Percentiles rank a stretch among this genome's conserved stretches.
phyloP scores from a whole-genome alignment of 2,797 vertebrate species.

The Hemitrygon akajei region DNA sequence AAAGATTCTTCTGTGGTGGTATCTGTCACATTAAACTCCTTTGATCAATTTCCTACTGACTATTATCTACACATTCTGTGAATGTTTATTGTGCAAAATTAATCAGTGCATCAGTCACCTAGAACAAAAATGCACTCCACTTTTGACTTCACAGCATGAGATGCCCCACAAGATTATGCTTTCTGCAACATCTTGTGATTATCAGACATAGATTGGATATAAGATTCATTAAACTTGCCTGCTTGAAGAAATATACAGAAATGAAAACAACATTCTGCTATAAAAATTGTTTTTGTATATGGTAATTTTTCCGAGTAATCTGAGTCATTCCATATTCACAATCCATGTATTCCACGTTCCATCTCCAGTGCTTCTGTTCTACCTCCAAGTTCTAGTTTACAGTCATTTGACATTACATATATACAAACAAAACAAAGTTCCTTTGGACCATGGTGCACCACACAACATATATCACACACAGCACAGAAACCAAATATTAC shows the following conservation, averaged over 20 bases:
- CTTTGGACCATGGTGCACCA: no score
- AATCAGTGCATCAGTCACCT: neutral
- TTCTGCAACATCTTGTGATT: neutral
- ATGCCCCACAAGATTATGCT: neutral
- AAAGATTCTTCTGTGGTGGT: neutral
- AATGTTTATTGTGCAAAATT: neutral
- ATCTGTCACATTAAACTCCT: neutral
- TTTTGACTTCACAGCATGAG: constrained; percentile 8
- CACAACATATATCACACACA: no score
- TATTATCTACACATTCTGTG: constrained; percentile 18
- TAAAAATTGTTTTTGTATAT: neutral
- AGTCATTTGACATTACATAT: no score
- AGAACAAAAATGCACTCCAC: neutral
- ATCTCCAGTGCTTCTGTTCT: neutral
- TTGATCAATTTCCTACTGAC: constrained; percentile 2
- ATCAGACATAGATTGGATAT: neutral
- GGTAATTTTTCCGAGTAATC: neutral
- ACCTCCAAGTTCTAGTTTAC: no score
- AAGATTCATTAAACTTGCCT: neutral
- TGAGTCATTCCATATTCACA: neutral
- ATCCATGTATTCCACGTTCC: neutral
- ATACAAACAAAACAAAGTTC: no score
- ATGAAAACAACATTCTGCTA: neutral
- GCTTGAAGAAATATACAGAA: neutral
- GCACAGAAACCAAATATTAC: no score